phyloP scores from a whole-genome alignment of 2,888 invertebrate genomes.

The Drosophila nr. medialis region DNA sequence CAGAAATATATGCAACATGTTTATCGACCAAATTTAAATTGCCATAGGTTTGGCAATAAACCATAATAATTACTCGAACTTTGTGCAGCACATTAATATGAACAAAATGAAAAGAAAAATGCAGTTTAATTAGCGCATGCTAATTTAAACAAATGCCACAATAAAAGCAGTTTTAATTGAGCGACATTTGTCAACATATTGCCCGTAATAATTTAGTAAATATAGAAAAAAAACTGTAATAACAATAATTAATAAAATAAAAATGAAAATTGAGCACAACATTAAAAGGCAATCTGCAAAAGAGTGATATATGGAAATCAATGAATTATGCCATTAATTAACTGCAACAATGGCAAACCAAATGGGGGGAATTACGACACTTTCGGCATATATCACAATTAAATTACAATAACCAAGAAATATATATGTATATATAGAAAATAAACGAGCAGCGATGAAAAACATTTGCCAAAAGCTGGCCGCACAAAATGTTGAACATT shows the following conservation, averaged over 20 bases:
- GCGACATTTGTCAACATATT: conserved; percentile 8
- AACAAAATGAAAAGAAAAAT: not conserved
- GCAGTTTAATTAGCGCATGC: not conserved
- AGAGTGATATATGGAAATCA: conserved; percentile 47
- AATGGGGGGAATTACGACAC: conserved; percentile 9
- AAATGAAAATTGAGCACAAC: conserved; percentile 7
- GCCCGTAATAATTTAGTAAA: conserved; percentile 10
- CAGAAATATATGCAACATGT: not conserved
- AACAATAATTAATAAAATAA: conserved; percentile 23
- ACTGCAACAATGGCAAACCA: conserved; percentile 13
- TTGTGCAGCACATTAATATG: not conserved
- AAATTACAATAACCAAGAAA: conserved; percentile 17
- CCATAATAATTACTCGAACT: not conserved
- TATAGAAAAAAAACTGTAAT: not conserved
- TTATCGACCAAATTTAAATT: not conserved
- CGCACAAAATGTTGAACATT: conserved; percentile 17
- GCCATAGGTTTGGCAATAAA: not conserved
- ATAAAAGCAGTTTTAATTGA: conserved; percentile 9
- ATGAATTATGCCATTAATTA: conserved; percentile 50
- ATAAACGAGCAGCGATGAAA: not conserved
- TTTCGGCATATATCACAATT: conserved; percentile 42
- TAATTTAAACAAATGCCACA: not conserved
- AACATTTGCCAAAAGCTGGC: conserved; percentile 39
- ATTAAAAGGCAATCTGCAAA: conserved; percentile 41
- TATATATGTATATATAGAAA: not conserved